Evolutionary conservation across 2,113 vertebrate species (phyloP).

Genomic region (Eurystomus gularis): DNA sequence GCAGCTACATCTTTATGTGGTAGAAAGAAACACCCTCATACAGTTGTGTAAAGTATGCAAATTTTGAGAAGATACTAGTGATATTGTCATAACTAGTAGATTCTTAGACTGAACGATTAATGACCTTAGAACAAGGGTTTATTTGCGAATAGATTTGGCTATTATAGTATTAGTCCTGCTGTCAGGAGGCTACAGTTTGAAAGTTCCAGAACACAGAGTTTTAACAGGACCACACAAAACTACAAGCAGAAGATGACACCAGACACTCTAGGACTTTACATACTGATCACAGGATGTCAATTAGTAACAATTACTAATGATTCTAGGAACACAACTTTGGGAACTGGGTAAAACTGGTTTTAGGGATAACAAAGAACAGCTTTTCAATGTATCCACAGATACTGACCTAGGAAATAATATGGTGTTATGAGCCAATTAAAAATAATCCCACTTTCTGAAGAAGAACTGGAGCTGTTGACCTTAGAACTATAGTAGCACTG

Average conservation of each 20-base stretch:
- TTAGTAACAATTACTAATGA: not conserved
- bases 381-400: not conserved
- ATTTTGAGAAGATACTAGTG: not conserved
- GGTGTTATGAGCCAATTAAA: not conserved
- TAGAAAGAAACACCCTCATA: not conserved
- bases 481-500: not conserved
- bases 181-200: not conserved
- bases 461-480: not conserved
- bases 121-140: not conserved
- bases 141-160: not conserved
- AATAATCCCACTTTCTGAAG: not conserved
- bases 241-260: not conserved
- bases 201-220: not conserved
- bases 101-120: not conserved
- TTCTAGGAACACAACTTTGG: not conserved
- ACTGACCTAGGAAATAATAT: not conserved
- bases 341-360: not conserved
- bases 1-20: not conserved
- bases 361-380: not conserved
- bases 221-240: not conserved
- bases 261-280: not conserved
- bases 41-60: not conserved
- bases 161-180: not conserved
- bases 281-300: not conserved
- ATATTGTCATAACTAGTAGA: not conserved